Evolutionary conservation across 1,140 invertebrate genomes (phyloP).

Genomic region (Myzus persicae): DNA sequence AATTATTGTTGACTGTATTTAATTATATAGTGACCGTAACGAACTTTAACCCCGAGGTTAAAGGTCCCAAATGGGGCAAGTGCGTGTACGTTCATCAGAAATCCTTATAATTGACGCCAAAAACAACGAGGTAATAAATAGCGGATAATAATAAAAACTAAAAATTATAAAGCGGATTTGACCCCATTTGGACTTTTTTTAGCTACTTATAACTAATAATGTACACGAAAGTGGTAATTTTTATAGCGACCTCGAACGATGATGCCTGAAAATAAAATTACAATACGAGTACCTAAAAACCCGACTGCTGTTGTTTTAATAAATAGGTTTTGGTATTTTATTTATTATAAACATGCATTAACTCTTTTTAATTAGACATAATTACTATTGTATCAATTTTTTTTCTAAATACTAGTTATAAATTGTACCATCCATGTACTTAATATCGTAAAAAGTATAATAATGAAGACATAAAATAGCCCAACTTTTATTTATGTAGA

Average conservation of each 20-base stretch:
- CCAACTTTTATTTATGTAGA: background rate
- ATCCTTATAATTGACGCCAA: conserved; percentile 18
- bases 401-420: background rate
- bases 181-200: conserved; percentile 18
- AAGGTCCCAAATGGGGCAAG: background rate
- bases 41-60: conserved; percentile 20
- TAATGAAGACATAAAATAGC: conserved; percentile 12
- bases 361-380: background rate
- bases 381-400: background rate
- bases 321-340: background rate
- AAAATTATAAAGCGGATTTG: conserved; percentile 33
- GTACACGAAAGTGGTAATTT: background rate
- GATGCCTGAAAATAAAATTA: background rate
- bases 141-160: conserved; percentile 28
- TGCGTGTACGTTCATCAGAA: conserved; percentile 6
- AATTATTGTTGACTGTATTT: background rate
- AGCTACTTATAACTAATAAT: background rate
- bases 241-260: background rate
- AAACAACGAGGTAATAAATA: conserved; percentile 38
- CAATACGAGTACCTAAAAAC: background rate
- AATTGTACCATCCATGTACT: background rate
- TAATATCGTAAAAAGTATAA: background rate
- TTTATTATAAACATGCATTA: background rate
- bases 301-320: background rate
- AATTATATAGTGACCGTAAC: background rate